These are phyloP conservation scores for Octodon degus DNA, from an alignment of 2,113 vertebrate genomes.

Conservation along the genomic window DNA sequence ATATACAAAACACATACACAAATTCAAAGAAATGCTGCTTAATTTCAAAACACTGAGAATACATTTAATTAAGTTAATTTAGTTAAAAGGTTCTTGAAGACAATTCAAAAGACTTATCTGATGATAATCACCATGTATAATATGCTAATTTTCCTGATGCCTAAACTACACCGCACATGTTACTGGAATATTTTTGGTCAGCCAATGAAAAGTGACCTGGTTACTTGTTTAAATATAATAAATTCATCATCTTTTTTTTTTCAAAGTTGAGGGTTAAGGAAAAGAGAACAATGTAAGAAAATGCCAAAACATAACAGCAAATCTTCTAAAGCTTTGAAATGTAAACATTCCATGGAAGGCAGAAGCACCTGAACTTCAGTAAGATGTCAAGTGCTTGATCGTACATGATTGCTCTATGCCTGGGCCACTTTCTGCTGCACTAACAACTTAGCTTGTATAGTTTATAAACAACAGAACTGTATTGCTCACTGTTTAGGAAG, in stretches of 20 bases:
- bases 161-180: background rate
- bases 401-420: background rate
- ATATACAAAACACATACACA: background rate
- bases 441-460: too few relatives aligned
- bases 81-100: background rate
- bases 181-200: conserved; percentile 30
- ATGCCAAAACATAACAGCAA: background rate
- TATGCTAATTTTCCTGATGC: background rate
- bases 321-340: conserved; percentile 15
- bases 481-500: background rate
- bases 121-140: background rate
- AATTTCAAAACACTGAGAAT: background rate
- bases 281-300: background rate
- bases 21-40: background rate
- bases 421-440: background rate
- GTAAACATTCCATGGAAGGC: background rate
- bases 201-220: background rate
- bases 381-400: background rate
- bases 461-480: background rate
- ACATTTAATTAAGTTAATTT: background rate
- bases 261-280: background rate
- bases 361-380: background rate
- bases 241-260: conserved; percentile 1
- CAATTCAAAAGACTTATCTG: background rate
- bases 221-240: background rate